Conservation (phyloP, 2,113 vertebrate species). For the Cololabis saira region DNA sequence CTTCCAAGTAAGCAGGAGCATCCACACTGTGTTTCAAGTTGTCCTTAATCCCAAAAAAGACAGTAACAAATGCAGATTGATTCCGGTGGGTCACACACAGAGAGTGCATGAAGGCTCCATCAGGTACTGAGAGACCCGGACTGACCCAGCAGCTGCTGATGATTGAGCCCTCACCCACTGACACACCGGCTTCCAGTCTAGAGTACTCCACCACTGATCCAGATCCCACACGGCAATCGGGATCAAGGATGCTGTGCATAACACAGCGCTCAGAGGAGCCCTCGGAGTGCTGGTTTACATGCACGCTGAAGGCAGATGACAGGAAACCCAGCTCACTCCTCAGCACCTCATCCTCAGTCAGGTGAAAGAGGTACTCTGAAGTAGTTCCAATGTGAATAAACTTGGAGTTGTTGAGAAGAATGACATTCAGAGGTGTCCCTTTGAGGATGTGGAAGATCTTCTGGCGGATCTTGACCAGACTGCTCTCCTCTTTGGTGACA, state of each 20-base stretch:
- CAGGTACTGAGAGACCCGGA: slow-evolving; percentile 74
- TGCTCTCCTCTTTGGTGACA: slow-evolving; percentile 73
- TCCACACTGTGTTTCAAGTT: slow-evolving; percentile 84
- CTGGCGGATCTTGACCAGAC: slow-evolving; percentile 79
- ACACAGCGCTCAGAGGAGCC: slow-evolving; percentile 73
- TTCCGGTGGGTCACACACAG: slow-evolving; percentile 77
- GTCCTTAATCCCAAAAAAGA: slow-evolving; percentile 86
- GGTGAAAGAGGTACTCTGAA: slow-evolving; percentile 90
- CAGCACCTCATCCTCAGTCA: slow-evolving; percentile 81
- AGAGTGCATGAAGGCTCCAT: slow-evolving; percentile 85
- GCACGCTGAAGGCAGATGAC: slow-evolving; percentile 81
- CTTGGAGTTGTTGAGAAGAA: slow-evolving; percentile 90
- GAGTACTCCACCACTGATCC: slow-evolving; percentile 89
- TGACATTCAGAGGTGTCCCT: slow-evolving; percentile 87
- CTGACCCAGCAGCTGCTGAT: slow-evolving; percentile 84
- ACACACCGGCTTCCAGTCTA: slow-evolving; percentile 80
- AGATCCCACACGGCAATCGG: slow-evolving; percentile 75
- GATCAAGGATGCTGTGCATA: slow-evolving; percentile 85
- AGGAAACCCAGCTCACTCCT: slow-evolving; percentile 84
- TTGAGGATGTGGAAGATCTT: slow-evolving; percentile 85
- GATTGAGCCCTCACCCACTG: slow-evolving; percentile 82
- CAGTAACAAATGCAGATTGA: slow-evolving; percentile 78
- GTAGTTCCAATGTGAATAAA: slow-evolving; percentile 95
- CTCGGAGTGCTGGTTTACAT: slow-evolving; percentile 7
- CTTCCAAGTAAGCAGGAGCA: slow-evolving; percentile 55